Conservation (phyloP, 2,888 invertebrate species). For the Orthosia gracilis region DNA sequence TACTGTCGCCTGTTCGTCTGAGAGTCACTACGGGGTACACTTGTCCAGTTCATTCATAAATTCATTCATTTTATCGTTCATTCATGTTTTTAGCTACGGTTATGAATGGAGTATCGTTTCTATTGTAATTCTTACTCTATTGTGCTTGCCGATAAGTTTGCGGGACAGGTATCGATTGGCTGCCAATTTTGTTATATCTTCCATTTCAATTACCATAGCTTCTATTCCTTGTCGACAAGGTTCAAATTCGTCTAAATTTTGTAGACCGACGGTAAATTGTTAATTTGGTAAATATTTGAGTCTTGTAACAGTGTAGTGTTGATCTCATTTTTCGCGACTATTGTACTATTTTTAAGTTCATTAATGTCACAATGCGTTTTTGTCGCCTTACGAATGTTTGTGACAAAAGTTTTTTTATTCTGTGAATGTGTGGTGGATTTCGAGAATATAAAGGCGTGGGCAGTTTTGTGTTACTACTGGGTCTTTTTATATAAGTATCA, state of each 20-base stretch:
- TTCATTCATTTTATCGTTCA: constrained; percentile 81
- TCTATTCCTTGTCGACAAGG: neutral
- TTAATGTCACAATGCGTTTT: constrained; percentile 70
- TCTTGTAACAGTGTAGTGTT: constrained; percentile 48
- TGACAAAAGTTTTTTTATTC: constrained; percentile 59
- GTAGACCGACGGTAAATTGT: neutral
- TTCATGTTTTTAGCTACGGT: constrained; percentile 81
- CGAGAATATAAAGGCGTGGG: constrained; percentile 52
- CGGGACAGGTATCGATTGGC: constrained; percentile 72
- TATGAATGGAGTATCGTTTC: constrained; percentile 79
- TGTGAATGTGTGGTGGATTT: constrained; percentile 53
- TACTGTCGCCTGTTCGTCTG: constrained; percentile 80
- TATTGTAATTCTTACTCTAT: constrained; percentile 70
- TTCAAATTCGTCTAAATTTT: constrained; percentile 6
- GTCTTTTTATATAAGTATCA: constrained; percentile 43
- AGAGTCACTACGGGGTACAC: constrained; percentile 78
- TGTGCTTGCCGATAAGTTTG: constrained; percentile 72
- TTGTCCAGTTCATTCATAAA: constrained; percentile 76
- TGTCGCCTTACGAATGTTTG: constrained; percentile 51
- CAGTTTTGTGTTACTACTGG: constrained; percentile 47
- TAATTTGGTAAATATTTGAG: constrained; percentile 43
- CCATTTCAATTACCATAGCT: neutral
- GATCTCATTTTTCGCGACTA: constrained; percentile 68
- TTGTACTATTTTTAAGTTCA: constrained; percentile 74
- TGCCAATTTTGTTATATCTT: constrained; percentile 38